These are phyloP conservation scores for Corapipo altera DNA, from an alignment of 2,113 vertebrate species.

Conservation along the genomic window DNA sequence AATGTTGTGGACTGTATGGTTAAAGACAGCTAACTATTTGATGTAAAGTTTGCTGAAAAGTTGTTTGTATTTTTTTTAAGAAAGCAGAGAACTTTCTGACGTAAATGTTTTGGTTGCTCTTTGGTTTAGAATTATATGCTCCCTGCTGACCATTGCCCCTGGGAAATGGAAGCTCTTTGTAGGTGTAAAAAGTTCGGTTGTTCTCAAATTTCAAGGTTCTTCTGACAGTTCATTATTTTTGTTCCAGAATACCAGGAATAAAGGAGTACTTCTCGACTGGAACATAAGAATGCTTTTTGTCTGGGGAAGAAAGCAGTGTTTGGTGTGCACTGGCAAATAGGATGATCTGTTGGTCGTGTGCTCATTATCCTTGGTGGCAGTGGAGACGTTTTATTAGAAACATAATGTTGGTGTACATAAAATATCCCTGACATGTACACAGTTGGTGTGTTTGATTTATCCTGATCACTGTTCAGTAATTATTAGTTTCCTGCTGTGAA, in stretches of 20 bases:
- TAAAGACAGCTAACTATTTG: not conserved
- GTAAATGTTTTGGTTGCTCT: not conserved
- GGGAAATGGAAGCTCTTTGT: not conserved
- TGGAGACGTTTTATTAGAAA: not conserved
- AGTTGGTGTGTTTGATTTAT: not conserved
- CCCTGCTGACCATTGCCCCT: not conserved
- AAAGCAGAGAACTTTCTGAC: not conserved
- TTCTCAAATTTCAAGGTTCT: not conserved
- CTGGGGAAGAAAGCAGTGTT: not conserved
- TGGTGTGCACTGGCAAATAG: not conserved
- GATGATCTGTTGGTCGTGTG: not conserved
- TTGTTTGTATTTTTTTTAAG: not conserved
- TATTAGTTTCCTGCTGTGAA: not conserved
- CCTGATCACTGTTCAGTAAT: not conserved
- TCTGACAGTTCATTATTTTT: not conserved
- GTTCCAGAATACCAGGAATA: not conserved
- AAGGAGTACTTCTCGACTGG: not conserved
- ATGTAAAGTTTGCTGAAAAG: not conserved
- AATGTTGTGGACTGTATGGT: not conserved
- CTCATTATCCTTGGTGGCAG: not conserved
- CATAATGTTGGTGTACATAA: not conserved
- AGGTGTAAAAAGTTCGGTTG: not conserved
- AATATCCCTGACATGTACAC: not conserved
- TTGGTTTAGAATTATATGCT: not conserved
- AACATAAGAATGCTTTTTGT: not conserved